phyloP scores from a whole-genome alignment of 2,113 vertebrate species.

The Xyrauchen texanus region DNA sequence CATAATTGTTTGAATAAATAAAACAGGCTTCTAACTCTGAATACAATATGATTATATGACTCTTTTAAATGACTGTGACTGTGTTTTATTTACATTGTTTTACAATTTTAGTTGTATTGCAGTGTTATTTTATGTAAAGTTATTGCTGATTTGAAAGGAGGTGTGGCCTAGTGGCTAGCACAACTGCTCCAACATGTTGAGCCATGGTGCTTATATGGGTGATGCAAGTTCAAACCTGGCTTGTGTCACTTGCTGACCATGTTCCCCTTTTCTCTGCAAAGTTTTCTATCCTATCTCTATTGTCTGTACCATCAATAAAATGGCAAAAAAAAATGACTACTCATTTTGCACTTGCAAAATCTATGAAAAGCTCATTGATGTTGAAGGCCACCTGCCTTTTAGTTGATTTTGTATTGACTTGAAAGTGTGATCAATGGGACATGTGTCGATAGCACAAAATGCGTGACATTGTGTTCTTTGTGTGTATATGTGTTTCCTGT shows the following conservation, averaged over 20 bases:
- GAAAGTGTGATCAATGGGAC: background rate
- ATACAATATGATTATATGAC: too few relatives aligned
- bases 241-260: too few relatives aligned
- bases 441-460: background rate
- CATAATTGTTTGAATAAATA: too few relatives aligned
- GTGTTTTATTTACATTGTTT: too few relatives aligned
- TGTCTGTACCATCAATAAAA: background rate
- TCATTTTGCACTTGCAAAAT: background rate
- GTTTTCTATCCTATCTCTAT: background rate
- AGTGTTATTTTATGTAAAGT: too few relatives aligned
- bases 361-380: background rate
- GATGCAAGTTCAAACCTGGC: background rate
- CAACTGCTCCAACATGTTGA: background rate
- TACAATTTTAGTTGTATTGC: too few relatives aligned
- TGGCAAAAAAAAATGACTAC: background rate
- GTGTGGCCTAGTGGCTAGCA: too few relatives aligned
- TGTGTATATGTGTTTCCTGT: slow-evolving; percentile 44
- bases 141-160: too few relatives aligned
- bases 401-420: background rate
- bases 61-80: too few relatives aligned
- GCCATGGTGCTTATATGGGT: background rate
- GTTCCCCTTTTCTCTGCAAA: too few relatives aligned
- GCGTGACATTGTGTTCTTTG: slow-evolving; percentile 42
- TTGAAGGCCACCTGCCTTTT: background rate
- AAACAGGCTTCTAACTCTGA: too few relatives aligned